phyloP scores from a whole-genome alignment of 2,797 vertebrate species.

The Hoplostethus mediterraneus region DNA sequence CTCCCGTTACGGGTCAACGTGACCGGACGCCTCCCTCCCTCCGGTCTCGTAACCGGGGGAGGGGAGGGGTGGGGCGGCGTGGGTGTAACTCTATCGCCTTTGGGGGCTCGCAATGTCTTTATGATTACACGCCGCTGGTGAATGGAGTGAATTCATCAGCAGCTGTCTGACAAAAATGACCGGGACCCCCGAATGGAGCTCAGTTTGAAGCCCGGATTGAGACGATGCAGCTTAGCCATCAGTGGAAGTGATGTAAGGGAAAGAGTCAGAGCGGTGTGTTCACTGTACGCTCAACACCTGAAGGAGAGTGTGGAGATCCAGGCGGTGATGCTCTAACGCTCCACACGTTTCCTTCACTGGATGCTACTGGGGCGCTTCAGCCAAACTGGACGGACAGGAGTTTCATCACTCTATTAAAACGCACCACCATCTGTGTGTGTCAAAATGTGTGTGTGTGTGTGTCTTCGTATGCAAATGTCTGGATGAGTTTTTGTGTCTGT shows the following conservation, averaged over 20 bases:
- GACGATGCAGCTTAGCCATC: not conserved
- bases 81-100: conserved; percentile 18
- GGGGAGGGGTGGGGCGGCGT: not conserved
- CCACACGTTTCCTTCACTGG: conserved; percentile 27
- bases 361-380: conserved; percentile 18
- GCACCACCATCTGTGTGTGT: not conserved
- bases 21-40: conserved; percentile 15
- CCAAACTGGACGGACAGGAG: not conserved
- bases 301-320: conserved; percentile 1
- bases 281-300: not conserved
- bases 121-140: conserved; percentile 39
- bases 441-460: not conserved
- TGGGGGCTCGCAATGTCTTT: conserved; percentile 32
- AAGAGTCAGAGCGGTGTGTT: not conserved
- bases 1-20: conserved; percentile 28
- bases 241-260: not conserved
- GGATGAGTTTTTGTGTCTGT: conserved; percentile 27
- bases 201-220: conserved; percentile 30
- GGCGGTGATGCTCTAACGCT: conserved; percentile 4
- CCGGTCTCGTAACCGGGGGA: conserved; percentile 29
- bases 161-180: conserved; percentile 54
- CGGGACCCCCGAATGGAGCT: conserved; percentile 20
- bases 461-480: conserved; percentile 17
- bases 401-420: conserved; percentile 58
- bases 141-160: conserved; percentile 32